phyloP scores from a whole-genome alignment of 2,113 vertebrate genomes.

The Scopus umbretta region DNA sequence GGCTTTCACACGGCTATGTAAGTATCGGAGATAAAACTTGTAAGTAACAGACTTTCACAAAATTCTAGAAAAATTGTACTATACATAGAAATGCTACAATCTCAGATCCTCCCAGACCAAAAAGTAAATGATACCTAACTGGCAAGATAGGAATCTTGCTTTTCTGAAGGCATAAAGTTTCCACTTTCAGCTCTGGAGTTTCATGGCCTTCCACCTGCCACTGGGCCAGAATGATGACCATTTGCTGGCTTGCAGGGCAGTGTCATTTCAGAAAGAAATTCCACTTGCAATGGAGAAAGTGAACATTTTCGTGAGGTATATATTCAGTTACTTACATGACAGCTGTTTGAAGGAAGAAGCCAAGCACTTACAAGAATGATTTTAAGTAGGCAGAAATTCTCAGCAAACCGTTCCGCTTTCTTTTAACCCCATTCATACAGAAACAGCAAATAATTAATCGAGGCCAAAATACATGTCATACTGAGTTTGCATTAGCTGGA shows the following conservation, averaged over 20 bases:
- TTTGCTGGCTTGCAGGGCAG: conserved; percentile 15
- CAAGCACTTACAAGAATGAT: not conserved
- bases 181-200: conserved; percentile 32
- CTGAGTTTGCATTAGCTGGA: not conserved
- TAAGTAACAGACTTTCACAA: not conserved
- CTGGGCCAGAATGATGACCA: not conserved
- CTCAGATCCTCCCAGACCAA: not conserved
- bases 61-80: not conserved
- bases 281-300: conserved; percentile 51
- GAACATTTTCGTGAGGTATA: conserved; percentile 17
- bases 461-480: not conserved
- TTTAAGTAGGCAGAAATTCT: not conserved
- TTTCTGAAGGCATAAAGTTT: conserved; percentile 17
- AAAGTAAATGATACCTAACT: not conserved
- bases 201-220: conserved; percentile 36
- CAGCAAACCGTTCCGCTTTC: not conserved
- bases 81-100: not conserved
- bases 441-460: conserved; percentile 37
- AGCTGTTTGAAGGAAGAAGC: conserved; percentile 35
- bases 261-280: conserved; percentile 25
- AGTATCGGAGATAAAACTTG: not conserved
- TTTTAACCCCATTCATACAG: not conserved
- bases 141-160: not conserved
- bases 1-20: not conserved
- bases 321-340: conserved; percentile 25